These are phyloP conservation scores for Turdus rufiventris DNA, from an alignment of 2,113 vertebrate species.

Conservation along the genomic window DNA sequence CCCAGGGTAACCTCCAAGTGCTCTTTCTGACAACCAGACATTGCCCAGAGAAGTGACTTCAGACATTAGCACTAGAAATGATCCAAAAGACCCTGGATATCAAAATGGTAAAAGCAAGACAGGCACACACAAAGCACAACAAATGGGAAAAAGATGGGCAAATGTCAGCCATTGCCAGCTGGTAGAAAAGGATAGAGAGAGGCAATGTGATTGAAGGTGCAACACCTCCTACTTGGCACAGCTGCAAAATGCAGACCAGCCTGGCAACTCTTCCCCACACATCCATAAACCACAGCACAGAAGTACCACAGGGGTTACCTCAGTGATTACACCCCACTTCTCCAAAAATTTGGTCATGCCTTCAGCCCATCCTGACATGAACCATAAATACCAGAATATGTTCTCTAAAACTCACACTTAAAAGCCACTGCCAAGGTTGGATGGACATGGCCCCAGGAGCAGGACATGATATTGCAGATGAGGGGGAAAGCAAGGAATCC, in stretches of 20 bases:
- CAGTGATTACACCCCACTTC: not conserved
- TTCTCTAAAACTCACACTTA: not conserved
- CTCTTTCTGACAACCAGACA: not conserved
- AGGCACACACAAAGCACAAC: not conserved
- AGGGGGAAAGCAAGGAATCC: no score
- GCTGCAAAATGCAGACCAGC: not conserved
- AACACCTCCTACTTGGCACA: not conserved
- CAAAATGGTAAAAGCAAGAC: not conserved
- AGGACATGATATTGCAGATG: no score
- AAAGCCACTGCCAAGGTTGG: rapidly evolving
- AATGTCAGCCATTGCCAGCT: not conserved
- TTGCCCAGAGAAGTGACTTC: no score
- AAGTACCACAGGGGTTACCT: not conserved
- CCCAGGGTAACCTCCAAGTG: not conserved
- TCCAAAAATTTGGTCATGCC: not conserved
- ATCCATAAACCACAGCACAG: not conserved
- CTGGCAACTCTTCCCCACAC: not conserved
- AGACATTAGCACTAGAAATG: not conserved
- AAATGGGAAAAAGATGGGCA: no score
- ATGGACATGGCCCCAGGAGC: not conserved
- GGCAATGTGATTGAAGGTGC: no score
- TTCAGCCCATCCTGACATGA: rapidly evolving
- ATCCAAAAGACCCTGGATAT: not conserved
- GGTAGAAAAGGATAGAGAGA: not conserved
- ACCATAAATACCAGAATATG: not conserved